phyloP scores from a whole-genome alignment of 2,888 invertebrate species.

The Pyralis farinalis region DNA sequence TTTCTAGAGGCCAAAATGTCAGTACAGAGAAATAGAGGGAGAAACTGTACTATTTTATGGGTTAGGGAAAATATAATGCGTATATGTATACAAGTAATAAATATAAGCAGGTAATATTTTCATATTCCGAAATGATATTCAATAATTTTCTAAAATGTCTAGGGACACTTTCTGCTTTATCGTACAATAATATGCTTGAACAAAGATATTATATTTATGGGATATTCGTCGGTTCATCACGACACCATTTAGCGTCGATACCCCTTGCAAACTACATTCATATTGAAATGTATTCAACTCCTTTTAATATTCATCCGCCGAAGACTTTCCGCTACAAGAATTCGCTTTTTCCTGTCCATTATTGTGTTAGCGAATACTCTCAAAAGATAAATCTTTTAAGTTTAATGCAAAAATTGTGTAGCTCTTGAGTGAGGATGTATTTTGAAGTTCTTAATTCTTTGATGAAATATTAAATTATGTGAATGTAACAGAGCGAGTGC shows the following conservation, averaged over 20 bases:
- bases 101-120: no score
- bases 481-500: no score
- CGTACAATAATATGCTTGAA: background rate
- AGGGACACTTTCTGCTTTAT: no score
- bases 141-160: background rate
- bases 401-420: slow-evolving; percentile 54
- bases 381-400: slow-evolving; percentile 42
- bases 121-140: no score
- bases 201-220: background rate
- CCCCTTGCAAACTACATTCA: slow-evolving; percentile 28
- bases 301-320: slow-evolving; percentile 35
- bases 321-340: slow-evolving; percentile 39
- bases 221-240: slow-evolving; percentile 5
- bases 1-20: no score
- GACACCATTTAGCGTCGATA: slow-evolving; percentile 22
- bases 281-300: slow-evolving; percentile 39
- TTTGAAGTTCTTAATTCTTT: slow-evolving; percentile 2
- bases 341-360: slow-evolving; percentile 47
- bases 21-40: no score
- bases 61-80: no score
- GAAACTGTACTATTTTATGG: no score
- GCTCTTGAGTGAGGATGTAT: slow-evolving; percentile 12
- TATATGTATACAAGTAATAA: no score
- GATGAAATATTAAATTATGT: no score
- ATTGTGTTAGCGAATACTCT: slow-evolving; percentile 35